Percentiles rank a stretch among this genome's conserved stretches.
phyloP scores from a whole-genome alignment of 2,888 invertebrate species.

The Leptopilina syphax region DNA sequence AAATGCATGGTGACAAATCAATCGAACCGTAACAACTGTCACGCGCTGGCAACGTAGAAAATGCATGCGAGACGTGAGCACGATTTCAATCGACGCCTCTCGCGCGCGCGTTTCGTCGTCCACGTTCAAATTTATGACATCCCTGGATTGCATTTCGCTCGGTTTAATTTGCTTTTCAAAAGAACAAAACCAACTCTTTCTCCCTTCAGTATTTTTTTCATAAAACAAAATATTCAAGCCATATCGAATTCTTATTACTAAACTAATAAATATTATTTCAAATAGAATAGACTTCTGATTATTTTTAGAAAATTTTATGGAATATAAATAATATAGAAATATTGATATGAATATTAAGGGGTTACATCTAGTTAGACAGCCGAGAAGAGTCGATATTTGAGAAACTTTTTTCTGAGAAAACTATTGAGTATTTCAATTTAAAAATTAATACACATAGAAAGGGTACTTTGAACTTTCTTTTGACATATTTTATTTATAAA shows the following conservation, averaged over 20 bases:
- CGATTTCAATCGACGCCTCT: conserved; percentile 63
- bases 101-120: conserved; percentile 31
- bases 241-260: background rate
- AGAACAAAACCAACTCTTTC: conserved; percentile 34
- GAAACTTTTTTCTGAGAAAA: too few relatives aligned
- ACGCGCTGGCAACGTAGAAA: conserved; percentile 61
- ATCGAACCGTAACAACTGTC: conserved; percentile 66
- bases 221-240: background rate
- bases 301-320: too few relatives aligned
- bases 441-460: too few relatives aligned
- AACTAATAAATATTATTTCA: background rate
- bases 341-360: too few relatives aligned
- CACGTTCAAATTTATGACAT: conserved; percentile 61
- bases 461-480: too few relatives aligned
- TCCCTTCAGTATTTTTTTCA: too few relatives aligned
- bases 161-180: conserved; percentile 60
- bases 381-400: too few relatives aligned
- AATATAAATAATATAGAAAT: too few relatives aligned
- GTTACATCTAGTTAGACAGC: too few relatives aligned
- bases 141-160: conserved; percentile 54
- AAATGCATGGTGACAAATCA: conserved; percentile 62
- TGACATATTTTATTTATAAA: too few relatives aligned
- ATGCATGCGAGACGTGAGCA: conserved; percentile 65
- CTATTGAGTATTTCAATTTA: too few relatives aligned
- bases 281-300: too few relatives aligned